Evolutionary conservation across 2,113 vertebrate genomes (phyloP), one percentile per base, ranked within the genome.

Genomic region (Pleuronectes platessa): DNA sequence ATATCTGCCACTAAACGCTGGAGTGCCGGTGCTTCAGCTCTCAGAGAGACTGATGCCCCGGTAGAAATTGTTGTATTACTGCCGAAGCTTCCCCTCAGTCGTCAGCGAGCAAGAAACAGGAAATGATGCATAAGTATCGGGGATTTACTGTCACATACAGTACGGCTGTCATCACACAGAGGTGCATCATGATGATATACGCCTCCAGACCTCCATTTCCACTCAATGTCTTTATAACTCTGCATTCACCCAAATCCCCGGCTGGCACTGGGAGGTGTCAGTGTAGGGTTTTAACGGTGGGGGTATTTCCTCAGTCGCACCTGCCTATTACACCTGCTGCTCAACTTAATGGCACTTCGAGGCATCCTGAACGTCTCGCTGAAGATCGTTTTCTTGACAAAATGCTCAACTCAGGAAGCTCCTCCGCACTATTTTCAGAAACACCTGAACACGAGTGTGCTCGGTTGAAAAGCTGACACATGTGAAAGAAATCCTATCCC

Each of bases 191-290:
- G 63, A 70, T 88, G 88, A 92, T 87, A 27, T 84, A 89, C 78
- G 70, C 85, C 78, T 76, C 66, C 87, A 67, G 80, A 78, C 72
- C 84, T 82, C 83, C 79, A 35, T 56, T 81, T 66, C 87, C 71
- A 81, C 78, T 83, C 31, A 84, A 68, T 53, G 79, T 82, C 88
- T 91, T 91, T 91, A 88, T 86, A 90, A 87, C 88, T 89, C 87
- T 68, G 81, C 88, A 87, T 91, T 91, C 90, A 89, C 88, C 91
- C 82, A 86, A 86, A 91, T 91, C 88, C 91, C 88, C 7, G 69
- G 71, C 85, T 68, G 78, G 77, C 77, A 67, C 69, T 78, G 84
- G 79, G 77, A 76, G 72, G 82, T 58, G 76, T 83, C 83, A 35
- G 77, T 6, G 64, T 70, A 4, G 82, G 77, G 83, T 5, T 49